phyloP scores from a whole-genome alignment of 2,797 vertebrate species.

The Coregonus sp. region DNA sequence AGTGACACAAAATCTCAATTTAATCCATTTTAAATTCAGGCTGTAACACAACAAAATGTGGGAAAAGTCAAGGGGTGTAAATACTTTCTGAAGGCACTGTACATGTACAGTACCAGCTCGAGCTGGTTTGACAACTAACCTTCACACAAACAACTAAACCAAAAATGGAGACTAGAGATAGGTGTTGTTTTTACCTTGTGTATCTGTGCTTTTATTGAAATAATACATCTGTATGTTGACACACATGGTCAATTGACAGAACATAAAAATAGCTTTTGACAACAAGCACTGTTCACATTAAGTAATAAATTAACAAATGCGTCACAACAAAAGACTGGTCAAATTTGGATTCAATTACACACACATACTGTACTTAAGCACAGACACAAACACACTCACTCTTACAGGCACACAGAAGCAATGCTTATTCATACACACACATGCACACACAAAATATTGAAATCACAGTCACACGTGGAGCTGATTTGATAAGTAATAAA shows the following conservation, averaged over 20 bases:
- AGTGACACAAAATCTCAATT: too few relatives aligned
- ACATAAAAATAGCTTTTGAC: conserved; percentile 70
- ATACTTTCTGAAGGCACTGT: too few relatives aligned
- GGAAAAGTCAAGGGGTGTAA: too few relatives aligned
- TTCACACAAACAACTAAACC: neutral
- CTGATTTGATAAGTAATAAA: conserved; percentile 35
- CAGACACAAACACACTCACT: conserved; percentile 9
- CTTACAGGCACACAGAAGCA: conserved; percentile 13
- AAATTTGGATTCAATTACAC: conserved; percentile 16
- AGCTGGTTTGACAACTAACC: too few relatives aligned
- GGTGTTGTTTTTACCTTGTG: conserved; percentile 44
- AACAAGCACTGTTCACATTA: conserved; percentile 72
- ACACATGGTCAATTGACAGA: conserved; percentile 63
- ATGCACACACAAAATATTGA: conserved; percentile 14
- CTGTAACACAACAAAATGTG: too few relatives aligned
- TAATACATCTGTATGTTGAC: conserved; percentile 79
- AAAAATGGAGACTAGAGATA: conserved; percentile 11
- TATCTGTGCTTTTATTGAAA: conserved; percentile 85
- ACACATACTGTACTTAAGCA: conserved; percentile 2
- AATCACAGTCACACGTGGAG: conserved; percentile 23
- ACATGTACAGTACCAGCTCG: neutral
- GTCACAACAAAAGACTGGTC: conserved; percentile 44
- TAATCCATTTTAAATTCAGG: too few relatives aligned
- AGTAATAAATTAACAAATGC: conserved; percentile 66
- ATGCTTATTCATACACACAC: conserved; percentile 14